Evolutionary conservation across 1,140 invertebrate genomes (phyloP).

Genomic region (Magallana gigas): DNA sequence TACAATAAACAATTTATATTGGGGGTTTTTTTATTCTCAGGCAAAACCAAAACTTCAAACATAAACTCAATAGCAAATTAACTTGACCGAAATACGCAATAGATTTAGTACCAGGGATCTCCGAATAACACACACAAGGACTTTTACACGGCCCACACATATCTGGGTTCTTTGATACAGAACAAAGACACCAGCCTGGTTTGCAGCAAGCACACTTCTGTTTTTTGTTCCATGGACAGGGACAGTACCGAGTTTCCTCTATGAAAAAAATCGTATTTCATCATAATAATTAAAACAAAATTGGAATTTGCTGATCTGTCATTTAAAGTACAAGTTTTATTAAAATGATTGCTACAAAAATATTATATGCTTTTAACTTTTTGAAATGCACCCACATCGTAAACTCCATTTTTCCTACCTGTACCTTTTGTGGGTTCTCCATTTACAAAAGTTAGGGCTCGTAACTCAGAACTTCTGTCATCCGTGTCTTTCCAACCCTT

Average conservation of each 20-base stretch:
- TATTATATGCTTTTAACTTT: background rate
- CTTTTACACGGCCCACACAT: background rate
- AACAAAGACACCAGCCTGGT: conserved; percentile 4
- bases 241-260: background rate
- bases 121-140: background rate
- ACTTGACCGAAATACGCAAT: too few relatives aligned
- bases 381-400: background rate
- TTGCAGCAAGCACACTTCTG: conserved; percentile 22
- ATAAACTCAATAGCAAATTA: too few relatives aligned
- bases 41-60: too few relatives aligned
- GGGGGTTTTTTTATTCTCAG: too few relatives aligned
- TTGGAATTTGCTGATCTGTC: too few relatives aligned
- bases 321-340: too few relatives aligned
- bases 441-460: background rate
- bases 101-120: background rate
- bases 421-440: conserved; percentile 35
- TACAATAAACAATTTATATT: background rate
- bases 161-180: background rate
- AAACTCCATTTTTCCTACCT: too few relatives aligned
- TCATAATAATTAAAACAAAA: background rate
- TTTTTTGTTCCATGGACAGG: background rate
- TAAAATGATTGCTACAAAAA: background rate
- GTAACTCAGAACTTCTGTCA: background rate
- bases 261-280: background rate
- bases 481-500: conserved; percentile 10